Base-by-base conservation (phyloP, 2,888 invertebrate genomes). In the Nomada goodeniana region DNA sequence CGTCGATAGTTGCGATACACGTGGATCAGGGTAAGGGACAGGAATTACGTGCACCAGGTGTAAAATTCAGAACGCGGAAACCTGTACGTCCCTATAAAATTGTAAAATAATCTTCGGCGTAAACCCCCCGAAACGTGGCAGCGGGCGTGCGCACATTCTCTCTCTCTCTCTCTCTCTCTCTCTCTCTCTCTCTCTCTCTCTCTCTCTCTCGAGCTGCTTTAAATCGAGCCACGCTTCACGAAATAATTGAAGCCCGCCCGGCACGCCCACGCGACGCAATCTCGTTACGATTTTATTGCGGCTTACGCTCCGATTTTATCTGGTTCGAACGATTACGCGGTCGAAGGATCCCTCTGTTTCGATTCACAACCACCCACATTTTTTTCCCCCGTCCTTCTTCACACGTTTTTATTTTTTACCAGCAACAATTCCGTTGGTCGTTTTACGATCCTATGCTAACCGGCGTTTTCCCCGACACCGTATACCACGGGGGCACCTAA, bases 241-340 rank as follows among this genome's bases (percentile, higher is more conserved):
- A 86, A 87, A 88, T 88, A 88, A 88, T 88, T 87, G 86, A 87
- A 87, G 83, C 78, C 75, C 80, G 68, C 76, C 82, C 72, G 70
- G 64, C 72, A 73, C 81, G 77, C 76, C 81, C 80, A 80, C 82
- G 82, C 76, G 42, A 59, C 69, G 76, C 82, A 87, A 86, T 86
- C 86, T 86, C 84, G 80, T 87, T 87, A 87, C 84, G 73, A 86
- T 87, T 87, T 87, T 87, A 87, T 86, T 88, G 79, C 80, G 81
- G 86, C 76, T 86, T 83, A 80, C 79, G 68, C 68, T 55, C 60
- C 77, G 86, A 87, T 83, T 88, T 87, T 87, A 87, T 84, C 86
- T 83, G 70, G 74, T 84, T 83, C 82, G 79, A 78, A 77, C 78
- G 77, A 83, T 86, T 86, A 86, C 80, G 72, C 65, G 50, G 36